Conservation (phyloP, 2,888 invertebrate genomes). For the Galerucella calmariensis region DNA sequence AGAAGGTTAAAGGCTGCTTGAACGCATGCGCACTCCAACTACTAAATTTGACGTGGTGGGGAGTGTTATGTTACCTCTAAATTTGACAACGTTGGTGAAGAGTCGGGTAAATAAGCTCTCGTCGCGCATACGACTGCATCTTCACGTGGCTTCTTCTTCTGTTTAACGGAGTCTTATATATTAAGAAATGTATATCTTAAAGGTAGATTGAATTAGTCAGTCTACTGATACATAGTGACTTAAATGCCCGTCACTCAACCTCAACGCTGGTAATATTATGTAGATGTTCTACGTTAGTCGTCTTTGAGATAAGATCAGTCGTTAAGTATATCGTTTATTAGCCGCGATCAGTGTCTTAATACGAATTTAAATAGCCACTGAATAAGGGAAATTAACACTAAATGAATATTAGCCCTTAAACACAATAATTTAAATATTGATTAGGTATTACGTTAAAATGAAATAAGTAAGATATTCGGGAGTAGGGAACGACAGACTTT, state of each 20-base stretch:
- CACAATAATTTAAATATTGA: neutral
- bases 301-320: constrained; percentile 29
- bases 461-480: no score
- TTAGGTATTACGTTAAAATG: neutral
- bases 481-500: no score
- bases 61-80: no score
- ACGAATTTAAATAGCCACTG: constrained; percentile 25
- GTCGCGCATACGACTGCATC: no score
- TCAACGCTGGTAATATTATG: constrained; percentile 32
- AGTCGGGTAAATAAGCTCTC: no score
- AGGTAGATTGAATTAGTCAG: neutral
- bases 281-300: constrained; percentile 34
- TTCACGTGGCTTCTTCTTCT: no score
- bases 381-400: neutral
- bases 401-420: neutral
- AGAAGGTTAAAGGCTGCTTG: no score
- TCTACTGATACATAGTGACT: constrained; percentile 13
- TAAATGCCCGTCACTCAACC: constrained; percentile 34
- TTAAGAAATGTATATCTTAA: no score
- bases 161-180: no score
- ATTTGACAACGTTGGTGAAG: no score
- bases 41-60: no score
- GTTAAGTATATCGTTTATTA: constrained; percentile 31
- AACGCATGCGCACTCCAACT: no score
- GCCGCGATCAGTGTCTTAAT: constrained; percentile 22